Evolutionary conservation across 1,140 invertebrate species (phyloP).

Genomic region (Mamestra configurata): DNA sequence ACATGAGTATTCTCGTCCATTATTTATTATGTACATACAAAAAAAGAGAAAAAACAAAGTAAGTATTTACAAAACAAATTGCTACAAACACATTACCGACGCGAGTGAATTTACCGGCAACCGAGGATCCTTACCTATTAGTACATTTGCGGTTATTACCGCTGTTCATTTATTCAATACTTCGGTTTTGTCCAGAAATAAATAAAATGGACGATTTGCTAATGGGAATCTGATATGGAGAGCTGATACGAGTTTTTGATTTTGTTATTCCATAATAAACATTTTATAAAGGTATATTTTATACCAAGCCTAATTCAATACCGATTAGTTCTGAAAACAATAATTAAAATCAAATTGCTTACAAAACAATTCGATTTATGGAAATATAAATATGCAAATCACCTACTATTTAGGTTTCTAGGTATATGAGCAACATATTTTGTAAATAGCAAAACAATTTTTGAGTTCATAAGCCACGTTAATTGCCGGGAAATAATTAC

Average conservation of each 20-base stretch:
- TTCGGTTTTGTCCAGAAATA: background rate
- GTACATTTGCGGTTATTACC: background rate
- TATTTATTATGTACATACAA: background rate
- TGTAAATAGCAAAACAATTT: too few species aligned
- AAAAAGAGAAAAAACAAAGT: background rate
- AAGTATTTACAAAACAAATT: background rate
- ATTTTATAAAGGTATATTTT: too few species aligned
- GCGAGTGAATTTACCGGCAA: background rate
- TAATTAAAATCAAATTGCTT: too few species aligned
- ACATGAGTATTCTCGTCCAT: too few species aligned
- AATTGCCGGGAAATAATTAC: slow-evolving; percentile 1
- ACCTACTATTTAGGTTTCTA: too few species aligned
- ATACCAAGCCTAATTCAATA: background rate
- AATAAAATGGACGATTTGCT: background rate
- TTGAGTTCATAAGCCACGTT: too few species aligned
- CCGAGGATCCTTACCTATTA: background rate
- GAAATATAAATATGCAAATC: too few species aligned
- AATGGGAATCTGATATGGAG: background rate
- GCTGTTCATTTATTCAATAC: background rate
- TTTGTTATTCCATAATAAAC: background rate
- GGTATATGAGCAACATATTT: too few species aligned
- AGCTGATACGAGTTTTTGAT: background rate
- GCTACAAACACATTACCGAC: background rate
- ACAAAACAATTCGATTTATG: too few species aligned
- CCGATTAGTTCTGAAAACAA: background rate